phyloP scores from a whole-genome alignment of 2,797 vertebrate genomes.

The Paedocypris micromegethes region DNA sequence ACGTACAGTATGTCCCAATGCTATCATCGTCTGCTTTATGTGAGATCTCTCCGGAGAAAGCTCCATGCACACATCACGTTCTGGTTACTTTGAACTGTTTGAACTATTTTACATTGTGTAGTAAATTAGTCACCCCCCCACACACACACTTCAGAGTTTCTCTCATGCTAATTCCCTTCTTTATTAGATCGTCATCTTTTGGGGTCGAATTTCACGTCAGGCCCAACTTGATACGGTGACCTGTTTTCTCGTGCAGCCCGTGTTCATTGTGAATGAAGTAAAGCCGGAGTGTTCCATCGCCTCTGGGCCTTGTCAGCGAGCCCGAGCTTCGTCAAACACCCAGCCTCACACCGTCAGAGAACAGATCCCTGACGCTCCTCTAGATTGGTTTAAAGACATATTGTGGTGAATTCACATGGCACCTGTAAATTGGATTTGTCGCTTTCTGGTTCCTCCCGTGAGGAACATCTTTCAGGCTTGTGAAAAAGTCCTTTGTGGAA shows the following conservation, averaged over 20 bases:
- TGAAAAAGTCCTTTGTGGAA: conserved; percentile 47
- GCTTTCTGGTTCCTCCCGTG: conserved; percentile 32
- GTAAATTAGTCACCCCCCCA: too few species aligned
- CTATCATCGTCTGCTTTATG: too few species aligned
- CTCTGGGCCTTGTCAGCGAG: neutral
- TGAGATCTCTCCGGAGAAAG: too few species aligned
- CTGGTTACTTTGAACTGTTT: too few species aligned
- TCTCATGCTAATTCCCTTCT: neutral
- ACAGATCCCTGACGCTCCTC: conserved; percentile 22
- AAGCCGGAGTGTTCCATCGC: conserved; percentile 29
- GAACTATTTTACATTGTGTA: too few species aligned
- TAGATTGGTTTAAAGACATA: conserved; percentile 4
- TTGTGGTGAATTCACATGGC: conserved; percentile 38
- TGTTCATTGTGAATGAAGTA: conserved; percentile 21
- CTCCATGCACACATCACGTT: too few species aligned
- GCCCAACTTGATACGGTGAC: neutral
- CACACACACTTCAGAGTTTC: too few species aligned
- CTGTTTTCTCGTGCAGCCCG: conserved; percentile 4
- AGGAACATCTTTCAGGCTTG: conserved; percentile 41
- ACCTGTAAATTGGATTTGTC: conserved; percentile 37
- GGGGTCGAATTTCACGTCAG: neutral
- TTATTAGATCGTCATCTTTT: neutral
- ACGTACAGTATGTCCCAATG: too few species aligned
- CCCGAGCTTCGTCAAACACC: too few species aligned
- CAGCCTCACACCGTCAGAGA: conserved; percentile 25